Percentiles rank a stretch among this genome's conserved stretches.
Conservation (phyloP, 1,140 invertebrate genomes). For the Galleria mellonella region DNA sequence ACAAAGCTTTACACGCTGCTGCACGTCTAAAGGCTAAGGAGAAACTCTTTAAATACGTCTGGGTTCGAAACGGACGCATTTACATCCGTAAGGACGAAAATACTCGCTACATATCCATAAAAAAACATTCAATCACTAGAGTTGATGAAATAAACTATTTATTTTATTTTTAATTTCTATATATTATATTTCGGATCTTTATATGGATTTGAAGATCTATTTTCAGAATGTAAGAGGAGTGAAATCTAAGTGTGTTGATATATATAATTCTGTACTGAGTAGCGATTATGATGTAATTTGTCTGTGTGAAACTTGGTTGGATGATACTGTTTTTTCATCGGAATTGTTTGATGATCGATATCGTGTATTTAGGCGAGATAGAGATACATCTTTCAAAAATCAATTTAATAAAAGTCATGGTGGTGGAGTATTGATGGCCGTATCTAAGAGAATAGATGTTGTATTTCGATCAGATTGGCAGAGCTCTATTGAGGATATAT, state of each 20-base stretch:
- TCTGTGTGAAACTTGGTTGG: constrained; percentile 1
- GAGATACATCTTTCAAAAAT: not conserved
- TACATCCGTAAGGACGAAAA: not conserved
- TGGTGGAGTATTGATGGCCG: not conserved
- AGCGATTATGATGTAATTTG: not conserved
- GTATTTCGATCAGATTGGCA: too few relatives aligned
- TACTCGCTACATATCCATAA: not conserved
- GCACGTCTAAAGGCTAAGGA: not conserved
- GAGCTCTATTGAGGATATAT: too few relatives aligned
- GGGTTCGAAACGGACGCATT: not conserved
- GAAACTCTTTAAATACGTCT: not conserved
- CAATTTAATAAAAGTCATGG: not conserved
- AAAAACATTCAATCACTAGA: not conserved
- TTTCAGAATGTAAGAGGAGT: not conserved
- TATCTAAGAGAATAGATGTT: not conserved
- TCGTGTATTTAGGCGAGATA: not conserved
- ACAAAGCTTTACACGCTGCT: not conserved
- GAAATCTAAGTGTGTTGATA: not conserved
- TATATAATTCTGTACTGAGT: not conserved
- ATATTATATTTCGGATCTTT: not conserved
- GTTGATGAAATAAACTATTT: not conserved
- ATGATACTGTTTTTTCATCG: not conserved
- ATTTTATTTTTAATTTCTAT: too few relatives aligned
- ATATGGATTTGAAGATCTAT: not conserved
- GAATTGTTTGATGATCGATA: constrained; percentile 1